Evolutionary conservation across 1,140 invertebrate genomes (phyloP), one percentile per base, ranked within the genome.

Genomic region (Dendrolimus kikuchii): DNA sequence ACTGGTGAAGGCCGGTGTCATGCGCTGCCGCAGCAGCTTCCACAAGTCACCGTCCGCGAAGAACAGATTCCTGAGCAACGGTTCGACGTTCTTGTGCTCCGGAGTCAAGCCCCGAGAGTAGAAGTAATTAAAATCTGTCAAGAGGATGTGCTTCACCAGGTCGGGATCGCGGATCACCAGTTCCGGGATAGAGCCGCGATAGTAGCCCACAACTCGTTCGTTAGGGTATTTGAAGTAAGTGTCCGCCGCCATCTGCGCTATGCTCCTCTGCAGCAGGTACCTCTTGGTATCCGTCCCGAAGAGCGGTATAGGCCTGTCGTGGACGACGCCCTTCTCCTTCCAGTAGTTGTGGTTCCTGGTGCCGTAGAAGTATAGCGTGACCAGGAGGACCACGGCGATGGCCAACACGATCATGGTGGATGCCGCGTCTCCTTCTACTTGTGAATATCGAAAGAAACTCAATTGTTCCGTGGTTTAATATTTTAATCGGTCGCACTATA

Each of bases 51-150:
- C 73, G 53, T 81, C 71, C 48, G 76, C 66, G 62, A 74, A 59
- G 49, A 74, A 60, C 59, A 67, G 4, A 63, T 72, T 61, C 48
- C 72, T 48, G 59, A 77, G 55, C 73, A 86, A 48, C 49, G 78
- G 74, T 49, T 81, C 74, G 1, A 71, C 53, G 9, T 83, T 80
- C 5, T 71, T 60, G 7, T 59, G 52, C n/a, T 66, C 7, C 2
- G 51, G 48, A 1, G 45, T 63, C 6, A 77, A 38, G 1, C 70
- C 74, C 0, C 74, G 65, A 5, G 57, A 46, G 54, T 75, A 66
- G 59, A 92, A 92, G 57, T 85, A 65, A 4, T 86, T 40, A 55
- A 91, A 92, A 66, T 92, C 89, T 49, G 88, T 89, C 0, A 89
- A 74, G 4, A 91, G 60, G 41, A 92, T 87, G 8, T 66, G 56